phyloP scores from a whole-genome alignment of 2,797 vertebrate species.

The Cephalopachus bancanus region DNA sequence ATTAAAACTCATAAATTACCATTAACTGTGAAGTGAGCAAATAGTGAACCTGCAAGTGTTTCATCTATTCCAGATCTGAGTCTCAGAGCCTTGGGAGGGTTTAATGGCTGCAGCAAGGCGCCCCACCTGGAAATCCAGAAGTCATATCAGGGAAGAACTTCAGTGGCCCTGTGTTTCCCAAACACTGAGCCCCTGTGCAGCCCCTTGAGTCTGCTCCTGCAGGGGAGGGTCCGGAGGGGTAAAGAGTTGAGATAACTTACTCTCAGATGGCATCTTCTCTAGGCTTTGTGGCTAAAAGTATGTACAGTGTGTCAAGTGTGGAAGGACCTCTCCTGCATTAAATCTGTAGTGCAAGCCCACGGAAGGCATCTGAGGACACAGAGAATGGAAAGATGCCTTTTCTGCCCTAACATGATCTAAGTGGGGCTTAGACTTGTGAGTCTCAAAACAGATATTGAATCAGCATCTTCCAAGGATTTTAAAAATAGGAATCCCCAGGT shows the following conservation, averaged over 20 bases:
- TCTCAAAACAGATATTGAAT: not conserved
- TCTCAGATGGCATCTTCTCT: too few species aligned
- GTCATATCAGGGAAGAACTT: not conserved
- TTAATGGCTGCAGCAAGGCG: not conserved
- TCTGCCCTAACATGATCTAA: not conserved
- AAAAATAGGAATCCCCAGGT: constrained; percentile 21
- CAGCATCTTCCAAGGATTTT: not conserved
- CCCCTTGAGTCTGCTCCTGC: not conserved
- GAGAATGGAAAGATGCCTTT: not conserved
- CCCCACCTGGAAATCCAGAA: not conserved
- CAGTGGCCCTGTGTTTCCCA: not conserved
- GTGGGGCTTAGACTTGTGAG: not conserved
- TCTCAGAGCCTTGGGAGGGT: not conserved
- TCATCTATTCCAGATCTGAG: not conserved
- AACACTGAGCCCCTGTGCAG: not conserved
- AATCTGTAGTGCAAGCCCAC: accelerated
- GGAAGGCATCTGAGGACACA: not conserved
- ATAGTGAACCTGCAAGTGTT: not conserved
- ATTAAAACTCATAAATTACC: constrained; percentile 52
- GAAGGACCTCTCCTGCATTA: accelerated
- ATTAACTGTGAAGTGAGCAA: constrained; percentile 41
- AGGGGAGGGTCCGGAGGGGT: not conserved
- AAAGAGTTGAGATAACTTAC: too few species aligned
- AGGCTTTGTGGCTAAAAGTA: too few species aligned
- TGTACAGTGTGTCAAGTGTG: accelerated